Evolutionary conservation across 2,113 vertebrate genomes (phyloP), one percentile per base, ranked within the genome.

Genomic region (Stegastes partitus): DNA sequence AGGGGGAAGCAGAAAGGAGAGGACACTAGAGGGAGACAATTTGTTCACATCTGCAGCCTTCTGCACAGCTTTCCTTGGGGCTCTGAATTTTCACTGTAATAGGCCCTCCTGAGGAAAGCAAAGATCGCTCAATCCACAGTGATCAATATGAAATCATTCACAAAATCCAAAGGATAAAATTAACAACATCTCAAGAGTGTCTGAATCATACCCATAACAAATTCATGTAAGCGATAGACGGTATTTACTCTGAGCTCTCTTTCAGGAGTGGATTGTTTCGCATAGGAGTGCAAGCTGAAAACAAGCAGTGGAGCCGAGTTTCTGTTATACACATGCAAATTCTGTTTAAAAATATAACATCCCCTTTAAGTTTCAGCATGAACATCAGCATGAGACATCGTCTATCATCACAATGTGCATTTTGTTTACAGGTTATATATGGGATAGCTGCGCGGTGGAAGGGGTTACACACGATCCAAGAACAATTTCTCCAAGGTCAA

Each of bases 21-120:
- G 74, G 88, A 90, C 92, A 90, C 92, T 93, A 93, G 92, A 88
- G 92, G 92, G 91, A 92, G 92, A 93, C 92, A 93, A 84, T 92
- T 89, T 90, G 86, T 91, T 86, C 91, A 83, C 84, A 90, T 92
- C 80, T 87, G 70, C 81, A 84, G 83, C 77, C 67, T 73, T 81
- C 65, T 59, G 31, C 45, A 74, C 77, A 75, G 74, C 64, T 57
- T 65, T 79, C 73, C 55, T 25, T 31, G 3, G 76, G 61, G 49
- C 74, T 74, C n/a, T 63, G 67, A 45, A 68, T 81, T 77, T 77
- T 65, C 44, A 53, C 68, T 50, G 53, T 84, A 87, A 89, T 83
- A 65, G 74, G 69, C 76, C 69, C 87, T 83, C 81, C 51, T 49
- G 85, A 82, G 88, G 31, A 63, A 68, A 84, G 82, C 77, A 34